Base-by-base conservation (phyloP, 1,140 invertebrate genomes). In the Pogonomyrmex californicus region DNA sequence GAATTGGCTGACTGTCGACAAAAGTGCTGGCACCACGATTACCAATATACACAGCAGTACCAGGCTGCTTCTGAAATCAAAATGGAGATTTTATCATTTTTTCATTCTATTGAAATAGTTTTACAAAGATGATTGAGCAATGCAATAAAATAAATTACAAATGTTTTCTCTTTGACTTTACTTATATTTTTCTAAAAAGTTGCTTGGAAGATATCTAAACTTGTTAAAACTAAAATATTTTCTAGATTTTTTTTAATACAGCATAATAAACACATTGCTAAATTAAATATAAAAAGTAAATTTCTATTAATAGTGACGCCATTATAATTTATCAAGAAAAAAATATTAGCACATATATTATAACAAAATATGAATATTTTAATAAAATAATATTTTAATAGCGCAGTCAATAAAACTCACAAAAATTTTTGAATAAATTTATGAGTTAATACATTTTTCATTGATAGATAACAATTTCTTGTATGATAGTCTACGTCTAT, bases 31-130 rank as follows among this genome's bases (percentile, higher is more conserved):
- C 38, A 58, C 89, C 17, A 88, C 87, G 58, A 92, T 86, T 86
- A 94, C 77, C 81, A 93, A 78, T 10, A 79, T 62, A 56, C 90
- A 91, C 87, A 94, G 92, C 85, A 95, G 86, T 86, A 82, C 91
- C 81, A 94, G 76, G 87, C 92, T 92, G 89, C 87, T 91, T 91
- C 94, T 95, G 93, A 88, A 95, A 94, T 30, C 49, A 38, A 86
- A 33, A 76, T 70, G 54, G 54, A 56, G 5, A 33, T 47, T 0
- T 10, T 41, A 33, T 58, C 17, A 38, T 44, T 51, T 38, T 2
- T n/a, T 44, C 1, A 44, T 58, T 62, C 38, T 1, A 7, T 66
- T 23, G 1, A 54, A 44, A 41, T 23, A 33, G 30, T 49, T 49
- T 36, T 36, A 75, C 6, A 41, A 73, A 41, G 38, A 2, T 2